Evolutionary conservation across 2,797 vertebrate genomes (phyloP).

Genomic region (Ceyx erithaca): DNA sequence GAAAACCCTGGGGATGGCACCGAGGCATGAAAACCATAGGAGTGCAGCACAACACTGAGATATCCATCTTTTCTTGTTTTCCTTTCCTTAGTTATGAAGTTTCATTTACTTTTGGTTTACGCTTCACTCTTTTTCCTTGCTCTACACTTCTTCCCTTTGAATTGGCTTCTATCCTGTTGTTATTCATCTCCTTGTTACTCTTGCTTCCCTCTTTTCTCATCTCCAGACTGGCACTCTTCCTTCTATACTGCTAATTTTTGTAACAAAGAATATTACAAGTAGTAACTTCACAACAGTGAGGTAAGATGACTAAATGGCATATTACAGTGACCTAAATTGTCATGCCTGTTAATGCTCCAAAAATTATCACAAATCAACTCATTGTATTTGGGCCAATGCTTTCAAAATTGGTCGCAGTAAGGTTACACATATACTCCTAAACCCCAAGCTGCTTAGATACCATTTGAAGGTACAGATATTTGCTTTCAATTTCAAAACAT

Average conservation of each 20-base stretch:
- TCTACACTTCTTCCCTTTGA: not conserved
- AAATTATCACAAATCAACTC: not conserved
- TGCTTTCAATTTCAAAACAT: not conserved
- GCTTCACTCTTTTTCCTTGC: not conserved
- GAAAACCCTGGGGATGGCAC: not conserved
- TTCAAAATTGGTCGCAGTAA: not conserved
- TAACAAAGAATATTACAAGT: not conserved
- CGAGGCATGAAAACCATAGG: not conserved
- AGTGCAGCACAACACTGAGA: not conserved
- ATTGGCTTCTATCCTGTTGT: not conserved
- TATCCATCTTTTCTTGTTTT: not conserved
- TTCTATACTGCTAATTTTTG: not conserved
- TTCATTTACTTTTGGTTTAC: not conserved
- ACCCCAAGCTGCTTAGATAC: not conserved
- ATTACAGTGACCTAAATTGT: not conserved
- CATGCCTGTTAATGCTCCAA: not conserved
- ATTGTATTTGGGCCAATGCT: not conserved
- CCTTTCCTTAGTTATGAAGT: not conserved
- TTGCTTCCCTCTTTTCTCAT: not conserved
- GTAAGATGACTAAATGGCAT: not conserved
- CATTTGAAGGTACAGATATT: not conserved
- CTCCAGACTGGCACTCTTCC: not conserved
- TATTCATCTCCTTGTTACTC: not conserved
- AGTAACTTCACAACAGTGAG: not conserved
- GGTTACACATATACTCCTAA: not conserved